Conservation (phyloP, 2,113 vertebrate genomes). For the Ivindomyrus marchei region DNA sequence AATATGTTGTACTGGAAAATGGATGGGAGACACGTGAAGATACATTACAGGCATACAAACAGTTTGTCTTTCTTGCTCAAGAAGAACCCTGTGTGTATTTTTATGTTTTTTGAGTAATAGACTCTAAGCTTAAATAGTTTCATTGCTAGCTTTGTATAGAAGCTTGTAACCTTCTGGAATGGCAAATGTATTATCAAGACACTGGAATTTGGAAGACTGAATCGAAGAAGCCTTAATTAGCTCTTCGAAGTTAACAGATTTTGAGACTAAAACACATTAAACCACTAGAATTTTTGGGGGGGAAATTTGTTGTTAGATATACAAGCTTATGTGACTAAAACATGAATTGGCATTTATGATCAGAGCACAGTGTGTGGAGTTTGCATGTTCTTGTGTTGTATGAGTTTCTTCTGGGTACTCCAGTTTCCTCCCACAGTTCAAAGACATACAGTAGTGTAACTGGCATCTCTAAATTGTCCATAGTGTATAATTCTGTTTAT, state of each 20-base stretch:
- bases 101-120: not conserved
- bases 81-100: not conserved
- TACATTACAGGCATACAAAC: not conserved
- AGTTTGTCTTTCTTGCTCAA: not conserved
- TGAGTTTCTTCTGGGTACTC: not conserved
- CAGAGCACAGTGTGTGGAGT: not conserved
- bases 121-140: not conserved
- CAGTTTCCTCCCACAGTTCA: not conserved
- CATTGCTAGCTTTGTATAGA: not conserved
- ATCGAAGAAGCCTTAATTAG: not conserved
- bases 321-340: not conserved
- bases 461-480: not conserved
- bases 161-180: not conserved
- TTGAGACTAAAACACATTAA: not conserved
- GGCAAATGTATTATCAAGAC: not conserved
- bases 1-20: not conserved
- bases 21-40: not conserved
- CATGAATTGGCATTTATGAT: not conserved
- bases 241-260: not conserved
- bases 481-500: not conserved
- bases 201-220: not conserved
- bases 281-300: not conserved
- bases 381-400: not conserved
- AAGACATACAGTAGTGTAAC: not conserved
- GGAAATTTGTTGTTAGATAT: not conserved